Percentiles rank a stretch among this genome's conserved stretches.
Evolutionary conservation across 2,888 invertebrate species (phyloP).

Genomic region (Polydrusus cervinus): DNA sequence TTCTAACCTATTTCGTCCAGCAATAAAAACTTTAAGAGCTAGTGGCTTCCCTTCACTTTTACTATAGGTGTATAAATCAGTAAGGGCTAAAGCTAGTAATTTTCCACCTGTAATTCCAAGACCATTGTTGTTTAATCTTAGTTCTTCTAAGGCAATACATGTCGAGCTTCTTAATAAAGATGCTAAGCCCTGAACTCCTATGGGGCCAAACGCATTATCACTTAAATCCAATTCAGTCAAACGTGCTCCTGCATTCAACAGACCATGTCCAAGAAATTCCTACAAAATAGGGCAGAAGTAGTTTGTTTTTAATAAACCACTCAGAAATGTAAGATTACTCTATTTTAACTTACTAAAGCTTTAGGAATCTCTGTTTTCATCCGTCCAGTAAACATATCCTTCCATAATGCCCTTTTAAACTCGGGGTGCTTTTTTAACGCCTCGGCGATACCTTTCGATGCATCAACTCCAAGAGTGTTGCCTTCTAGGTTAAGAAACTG

Average conservation of each 20-base stretch:
- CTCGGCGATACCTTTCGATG: slow-evolving; percentile 88
- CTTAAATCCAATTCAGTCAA: slow-evolving; percentile 92
- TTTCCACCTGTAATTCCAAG: slow-evolving; percentile 89
- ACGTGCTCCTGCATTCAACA: slow-evolving; percentile 85
- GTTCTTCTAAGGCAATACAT: slow-evolving; percentile 87
- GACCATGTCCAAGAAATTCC: slow-evolving; percentile 84
- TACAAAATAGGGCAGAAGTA: slow-evolving; percentile 62
- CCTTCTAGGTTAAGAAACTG: slow-evolving; percentile 89
- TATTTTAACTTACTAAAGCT: slow-evolving; percentile 78
- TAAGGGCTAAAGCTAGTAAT: slow-evolving; percentile 84
- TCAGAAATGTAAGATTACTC: not conserved
- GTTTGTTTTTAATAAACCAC: not conserved
- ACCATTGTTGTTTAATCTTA: slow-evolving; percentile 72
- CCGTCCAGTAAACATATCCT: slow-evolving; percentile 97
- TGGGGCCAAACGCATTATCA: slow-evolving; percentile 98
- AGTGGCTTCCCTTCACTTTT: slow-evolving; percentile 80
- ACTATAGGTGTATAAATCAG: slow-evolving; percentile 81
- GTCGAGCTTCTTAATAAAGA: slow-evolving; percentile 87
- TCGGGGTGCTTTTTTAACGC: slow-evolving; percentile 86
- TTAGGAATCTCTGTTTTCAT: slow-evolving; percentile 96
- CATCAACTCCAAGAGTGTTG: slow-evolving; percentile 93
- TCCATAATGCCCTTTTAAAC: slow-evolving; percentile 90
- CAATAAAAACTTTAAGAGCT: slow-evolving; percentile 87
- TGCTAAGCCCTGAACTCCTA: slow-evolving; percentile 92
- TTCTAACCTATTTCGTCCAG: slow-evolving; percentile 95